phyloP scores from a whole-genome alignment of 2,797 vertebrate genomes.

The Amniataba percoides region DNA sequence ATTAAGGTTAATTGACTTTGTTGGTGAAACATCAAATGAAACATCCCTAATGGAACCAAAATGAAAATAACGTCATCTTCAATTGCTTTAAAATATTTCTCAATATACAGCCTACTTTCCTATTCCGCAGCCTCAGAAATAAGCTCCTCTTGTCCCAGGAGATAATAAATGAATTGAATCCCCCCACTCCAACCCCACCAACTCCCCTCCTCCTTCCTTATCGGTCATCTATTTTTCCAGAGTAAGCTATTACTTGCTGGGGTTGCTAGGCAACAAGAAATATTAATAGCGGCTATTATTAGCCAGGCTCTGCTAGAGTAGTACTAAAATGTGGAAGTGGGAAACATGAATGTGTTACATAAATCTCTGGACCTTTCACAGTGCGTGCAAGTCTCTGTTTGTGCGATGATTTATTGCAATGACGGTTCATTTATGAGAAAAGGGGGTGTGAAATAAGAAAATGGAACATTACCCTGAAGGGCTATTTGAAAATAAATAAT shows the following conservation, averaged over 20 bases:
- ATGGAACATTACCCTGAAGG: slow-evolving; percentile 99
- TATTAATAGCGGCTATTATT: slow-evolving; percentile 99
- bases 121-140: slow-evolving; percentile 93
- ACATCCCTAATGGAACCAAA: slow-evolving; percentile 83
- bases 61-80: slow-evolving; percentile 86
- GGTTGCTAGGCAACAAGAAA: slow-evolving; percentile 99
- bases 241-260: slow-evolving; percentile 99
- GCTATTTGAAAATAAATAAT: slow-evolving; percentile 99
- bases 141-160: slow-evolving; percentile 98
- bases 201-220: slow-evolving; percentile 87
- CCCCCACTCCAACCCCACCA: slow-evolving; percentile 50
- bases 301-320: slow-evolving; percentile 98
- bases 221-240: slow-evolving; percentile 99
- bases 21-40: slow-evolving; percentile 79
- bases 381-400: slow-evolving; percentile 98
- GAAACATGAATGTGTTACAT: slow-evolving; percentile 99
- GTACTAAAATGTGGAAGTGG: slow-evolving; percentile 99
- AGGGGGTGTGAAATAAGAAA: slow-evolving; percentile 99
- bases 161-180: slow-evolving; percentile 99
- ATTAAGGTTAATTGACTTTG: slow-evolving; percentile 88
- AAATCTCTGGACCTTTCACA: slow-evolving; percentile 99
- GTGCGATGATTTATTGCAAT: slow-evolving; percentile 99
- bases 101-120: slow-evolving; percentile 93
- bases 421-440: slow-evolving; percentile 99
- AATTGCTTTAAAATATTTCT: slow-evolving; percentile 89